A percentile compares a stretch with the other conserved stretches of the same genome.
Conservation (phyloP, 2,113 vertebrate species). For the Megaleporinus macrocephalus region DNA sequence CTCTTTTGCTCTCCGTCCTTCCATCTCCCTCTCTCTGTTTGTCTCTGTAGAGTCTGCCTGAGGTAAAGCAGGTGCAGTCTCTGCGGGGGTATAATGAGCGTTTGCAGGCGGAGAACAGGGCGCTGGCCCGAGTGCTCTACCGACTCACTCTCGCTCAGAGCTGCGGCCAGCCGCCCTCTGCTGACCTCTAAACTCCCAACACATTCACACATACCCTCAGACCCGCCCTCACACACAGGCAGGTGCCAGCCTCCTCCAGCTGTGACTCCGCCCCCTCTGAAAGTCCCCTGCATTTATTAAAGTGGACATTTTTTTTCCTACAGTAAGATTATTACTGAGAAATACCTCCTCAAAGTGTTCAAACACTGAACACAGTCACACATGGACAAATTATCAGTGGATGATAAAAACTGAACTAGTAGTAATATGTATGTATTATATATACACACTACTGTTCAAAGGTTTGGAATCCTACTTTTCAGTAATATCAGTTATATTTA, state of each 20-base stretch:
- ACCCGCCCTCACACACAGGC: slow-evolving; percentile 88
- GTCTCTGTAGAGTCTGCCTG: slow-evolving; percentile 90
- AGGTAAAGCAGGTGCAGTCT: slow-evolving; percentile 96
- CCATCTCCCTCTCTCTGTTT: slow-evolving; percentile 75
- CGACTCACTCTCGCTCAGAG: slow-evolving; percentile 88
- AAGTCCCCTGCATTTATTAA: slow-evolving; percentile 63
- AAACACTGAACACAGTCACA: too few relatives aligned
- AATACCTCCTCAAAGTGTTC: neutral
- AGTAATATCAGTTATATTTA: too few relatives aligned
- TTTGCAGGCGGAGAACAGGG: slow-evolving; percentile 97
- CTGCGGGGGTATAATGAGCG: slow-evolving; percentile 95
- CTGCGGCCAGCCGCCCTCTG: slow-evolving; percentile 85
- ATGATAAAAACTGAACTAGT: too few relatives aligned
- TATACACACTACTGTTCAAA: too few relatives aligned
- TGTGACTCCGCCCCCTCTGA: slow-evolving; percentile 32
- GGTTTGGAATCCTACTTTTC: too few relatives aligned
- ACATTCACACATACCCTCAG: slow-evolving; percentile 71
- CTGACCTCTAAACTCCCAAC: slow-evolving; percentile 84
- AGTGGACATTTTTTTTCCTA: slow-evolving; percentile 54
- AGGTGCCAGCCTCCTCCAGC: slow-evolving; percentile 84
- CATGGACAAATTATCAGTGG: too few relatives aligned
- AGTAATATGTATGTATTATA: too few relatives aligned
- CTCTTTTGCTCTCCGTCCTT: slow-evolving; percentile 55
- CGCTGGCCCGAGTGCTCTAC: slow-evolving; percentile 93
- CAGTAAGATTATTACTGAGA: slow-evolving; percentile 47